A percentile compares a stretch with the other conserved stretches of the same genome.
These are phyloP conservation scores for Drosophila pallidifrons DNA, from an alignment of 1,140 invertebrate species.

Conservation along the genomic window DNA sequence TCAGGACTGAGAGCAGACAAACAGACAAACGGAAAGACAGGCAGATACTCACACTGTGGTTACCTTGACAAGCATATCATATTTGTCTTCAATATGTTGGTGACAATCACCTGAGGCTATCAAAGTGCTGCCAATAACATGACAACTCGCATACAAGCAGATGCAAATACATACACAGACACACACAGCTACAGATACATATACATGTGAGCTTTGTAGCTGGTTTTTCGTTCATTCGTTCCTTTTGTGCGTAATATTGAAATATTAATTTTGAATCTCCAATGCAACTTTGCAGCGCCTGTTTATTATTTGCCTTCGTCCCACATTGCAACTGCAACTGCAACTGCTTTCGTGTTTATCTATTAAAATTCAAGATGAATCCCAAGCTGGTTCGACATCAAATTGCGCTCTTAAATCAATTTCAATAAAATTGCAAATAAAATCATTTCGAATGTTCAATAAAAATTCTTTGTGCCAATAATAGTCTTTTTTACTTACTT, in stretches of 20 bases:
- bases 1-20: conserved; percentile 16
- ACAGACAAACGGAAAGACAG: conserved; percentile 22
- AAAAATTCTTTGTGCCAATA: background rate
- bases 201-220: conserved; percentile 51
- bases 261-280: conserved; percentile 69
- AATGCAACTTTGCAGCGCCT: conserved; percentile 16
- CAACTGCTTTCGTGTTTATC: conserved; percentile 7
- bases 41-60: conserved; percentile 37
- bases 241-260: conserved; percentile 54
- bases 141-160: conserved; percentile 45
- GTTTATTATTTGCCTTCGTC: conserved; percentile 63
- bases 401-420: conserved; percentile 29
- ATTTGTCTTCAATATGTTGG: conserved; percentile 71
- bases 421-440: conserved; percentile 48
- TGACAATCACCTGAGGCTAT: conserved; percentile 74
- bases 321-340: conserved; percentile 27
- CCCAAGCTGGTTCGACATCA: conserved; percentile 16
- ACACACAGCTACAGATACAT: conserved; percentile 28
- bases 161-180: conserved; percentile 16
- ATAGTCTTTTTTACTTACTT: background rate
- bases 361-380: conserved; percentile 26
- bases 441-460: conserved; percentile 3
- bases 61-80: conserved; percentile 75
- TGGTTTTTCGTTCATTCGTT: conserved; percentile 41
- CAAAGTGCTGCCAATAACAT: conserved; percentile 72